These are phyloP conservation scores for Pseudopipra pipra DNA, from an alignment of 2,113 vertebrate species.

Conservation along the genomic window DNA sequence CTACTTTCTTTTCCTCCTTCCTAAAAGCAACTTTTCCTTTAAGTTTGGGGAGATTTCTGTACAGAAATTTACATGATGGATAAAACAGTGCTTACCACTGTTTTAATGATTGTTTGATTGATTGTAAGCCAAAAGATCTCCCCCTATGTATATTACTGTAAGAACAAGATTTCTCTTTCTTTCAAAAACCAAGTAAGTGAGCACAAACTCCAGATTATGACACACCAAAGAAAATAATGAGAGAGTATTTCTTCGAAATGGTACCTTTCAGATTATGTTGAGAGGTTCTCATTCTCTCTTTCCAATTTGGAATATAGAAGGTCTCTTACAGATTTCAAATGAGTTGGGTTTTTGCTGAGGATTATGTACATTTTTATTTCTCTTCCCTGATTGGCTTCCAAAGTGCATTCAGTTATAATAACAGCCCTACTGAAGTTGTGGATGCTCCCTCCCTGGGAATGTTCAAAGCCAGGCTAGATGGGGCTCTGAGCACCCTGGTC, in stretches of 20 bases:
- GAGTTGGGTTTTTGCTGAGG: neutral
- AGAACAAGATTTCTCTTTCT: neutral
- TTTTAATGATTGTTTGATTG: neutral
- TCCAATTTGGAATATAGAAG: neutral
- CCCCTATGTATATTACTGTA: neutral
- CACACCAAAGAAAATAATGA: neutral
- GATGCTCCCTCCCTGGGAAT: neutral
- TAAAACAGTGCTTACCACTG: neutral
- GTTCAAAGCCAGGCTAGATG: neutral
- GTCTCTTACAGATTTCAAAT: neutral
- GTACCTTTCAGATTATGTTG: neutral
- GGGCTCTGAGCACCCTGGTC: neutral
- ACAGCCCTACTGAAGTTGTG: too few relatives aligned
- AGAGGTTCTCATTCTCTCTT: neutral
- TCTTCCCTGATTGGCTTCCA: neutral
- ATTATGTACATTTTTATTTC: neutral
- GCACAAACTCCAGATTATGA: neutral
- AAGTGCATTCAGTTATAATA: neutral
- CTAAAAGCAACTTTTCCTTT: neutral
- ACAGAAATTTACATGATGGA: neutral
- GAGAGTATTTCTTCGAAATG: neutral
- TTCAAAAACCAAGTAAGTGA: neutral
- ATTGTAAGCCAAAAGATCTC: neutral
- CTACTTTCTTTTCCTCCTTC: neutral
- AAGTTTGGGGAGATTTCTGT: accelerated